Percentiles rank a stretch among this genome's conserved stretches.
Evolutionary conservation across 1,140 invertebrate genomes (phyloP).

Genomic region (Drosophila triauraria): DNA sequence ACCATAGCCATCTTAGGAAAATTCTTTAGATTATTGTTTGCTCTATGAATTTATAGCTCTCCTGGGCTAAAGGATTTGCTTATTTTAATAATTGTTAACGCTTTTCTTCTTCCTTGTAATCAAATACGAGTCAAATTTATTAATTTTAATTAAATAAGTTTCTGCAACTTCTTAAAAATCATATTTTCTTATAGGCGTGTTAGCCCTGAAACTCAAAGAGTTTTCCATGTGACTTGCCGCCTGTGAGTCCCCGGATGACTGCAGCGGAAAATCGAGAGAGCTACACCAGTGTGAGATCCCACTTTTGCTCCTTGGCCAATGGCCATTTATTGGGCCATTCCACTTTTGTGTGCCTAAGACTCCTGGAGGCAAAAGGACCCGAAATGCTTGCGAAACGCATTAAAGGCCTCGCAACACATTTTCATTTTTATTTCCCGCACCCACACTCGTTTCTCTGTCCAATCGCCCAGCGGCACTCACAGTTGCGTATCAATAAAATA

Average conservation of each 20-base stretch:
- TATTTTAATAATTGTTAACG: too few species aligned
- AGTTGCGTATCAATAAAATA: conserved; percentile 81
- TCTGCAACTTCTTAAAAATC: not conserved
- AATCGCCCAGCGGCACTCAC: conserved; percentile 59
- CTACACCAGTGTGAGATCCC: conserved; percentile 29
- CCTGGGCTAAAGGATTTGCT: too few species aligned
- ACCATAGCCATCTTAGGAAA: too few species aligned
- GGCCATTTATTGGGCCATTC: conserved; percentile 60
- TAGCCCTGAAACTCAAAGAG: conserved; percentile 58
- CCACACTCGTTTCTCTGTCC: conserved; percentile 24
- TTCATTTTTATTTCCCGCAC: conserved; percentile 52
- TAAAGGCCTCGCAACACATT: conserved; percentile 74
- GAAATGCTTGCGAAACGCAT: conserved; percentile 68
- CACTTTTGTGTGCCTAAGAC: conserved; percentile 40
- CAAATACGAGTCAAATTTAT: not conserved
- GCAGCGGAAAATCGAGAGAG: conserved; percentile 22
- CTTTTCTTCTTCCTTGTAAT: not conserved
- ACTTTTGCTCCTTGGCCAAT: conserved; percentile 44
- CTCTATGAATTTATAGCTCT: too few species aligned
- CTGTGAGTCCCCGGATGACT: conserved; percentile 28
- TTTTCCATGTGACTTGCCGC: conserved; percentile 73
- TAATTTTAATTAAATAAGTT: too few species aligned
- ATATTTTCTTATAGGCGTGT: not conserved
- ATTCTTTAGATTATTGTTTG: too few species aligned
- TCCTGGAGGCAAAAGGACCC: conserved; percentile 38